Conservation (phyloP, 2,888 invertebrate species). For the Zootermopsis nevadensis region DNA sequence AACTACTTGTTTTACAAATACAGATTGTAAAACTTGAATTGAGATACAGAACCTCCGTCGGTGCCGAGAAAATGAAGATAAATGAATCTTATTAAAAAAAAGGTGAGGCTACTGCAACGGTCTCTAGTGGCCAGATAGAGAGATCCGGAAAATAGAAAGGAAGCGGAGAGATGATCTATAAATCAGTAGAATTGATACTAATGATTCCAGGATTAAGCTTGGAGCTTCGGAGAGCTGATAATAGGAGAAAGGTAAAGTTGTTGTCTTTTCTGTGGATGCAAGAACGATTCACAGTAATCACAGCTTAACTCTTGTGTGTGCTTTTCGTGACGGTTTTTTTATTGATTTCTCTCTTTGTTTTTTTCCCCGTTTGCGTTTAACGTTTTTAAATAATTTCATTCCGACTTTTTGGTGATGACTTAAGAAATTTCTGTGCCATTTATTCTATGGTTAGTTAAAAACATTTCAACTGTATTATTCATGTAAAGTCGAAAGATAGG, state of each 20-base stretch:
- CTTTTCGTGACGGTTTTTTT: no score
- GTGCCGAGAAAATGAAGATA: constrained; percentile 45
- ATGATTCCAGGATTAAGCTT: constrained; percentile 33
- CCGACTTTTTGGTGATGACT: no score
- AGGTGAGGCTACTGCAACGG: background rate
- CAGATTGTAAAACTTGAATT: background rate
- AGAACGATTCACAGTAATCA: constrained; percentile 10
- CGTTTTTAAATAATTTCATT: no score
- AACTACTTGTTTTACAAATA: constrained; percentile 5
- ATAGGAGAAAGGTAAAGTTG: background rate
- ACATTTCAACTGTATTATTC: no score
- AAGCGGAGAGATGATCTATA: constrained; percentile 23
- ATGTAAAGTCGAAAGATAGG: no score
- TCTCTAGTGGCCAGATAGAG: constrained; percentile 15
- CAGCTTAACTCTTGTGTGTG: background rate
- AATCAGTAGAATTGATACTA: constrained; percentile 36
- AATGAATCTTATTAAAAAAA: constrained; percentile 44
- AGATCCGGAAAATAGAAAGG: constrained; percentile 11
- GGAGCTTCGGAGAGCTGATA: background rate
- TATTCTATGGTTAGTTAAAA: no score
- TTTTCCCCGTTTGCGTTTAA: no score
- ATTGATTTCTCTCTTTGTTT: no score
- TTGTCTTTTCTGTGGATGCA: background rate
- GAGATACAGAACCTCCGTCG: constrained; percentile 1
- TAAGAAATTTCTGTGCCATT: no score